Conservation (phyloP, 2,888 invertebrate species). For the Cataglyphis rosenhaueri region DNA sequence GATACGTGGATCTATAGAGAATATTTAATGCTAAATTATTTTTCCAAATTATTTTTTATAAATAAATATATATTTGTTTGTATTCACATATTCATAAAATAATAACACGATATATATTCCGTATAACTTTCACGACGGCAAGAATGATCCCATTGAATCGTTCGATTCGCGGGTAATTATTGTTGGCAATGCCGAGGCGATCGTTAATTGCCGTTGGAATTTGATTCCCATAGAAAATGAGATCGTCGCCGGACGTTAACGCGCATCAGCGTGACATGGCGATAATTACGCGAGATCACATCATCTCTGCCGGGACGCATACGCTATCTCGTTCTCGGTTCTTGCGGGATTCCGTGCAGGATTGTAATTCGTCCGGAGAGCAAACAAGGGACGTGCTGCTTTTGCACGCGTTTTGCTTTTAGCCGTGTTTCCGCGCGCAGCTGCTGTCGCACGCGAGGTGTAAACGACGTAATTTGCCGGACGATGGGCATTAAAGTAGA, state of each 20-base stretch:
- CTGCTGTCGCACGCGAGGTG: constrained; percentile 36
- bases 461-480: constrained; percentile 53
- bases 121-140: neutral
- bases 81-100: neutral
- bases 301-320: constrained; percentile 46
- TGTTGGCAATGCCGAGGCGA: constrained; percentile 37
- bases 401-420: constrained; percentile 40
- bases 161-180: constrained; percentile 51
- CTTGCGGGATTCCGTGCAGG: constrained; percentile 25
- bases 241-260: constrained; percentile 61
- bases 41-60: neutral
- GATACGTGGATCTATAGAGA: neutral
- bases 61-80: neutral
- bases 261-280: constrained; percentile 37
- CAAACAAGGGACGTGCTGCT: constrained; percentile 43
- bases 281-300: constrained; percentile 66
- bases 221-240: constrained; percentile 68
- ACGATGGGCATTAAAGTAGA: constrained; percentile 30
- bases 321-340: constrained; percentile 42
- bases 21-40: neutral
- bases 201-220: constrained; percentile 65
- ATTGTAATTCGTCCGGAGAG: constrained; percentile 32
- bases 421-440: constrained; percentile 7
- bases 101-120: neutral
- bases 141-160: constrained; percentile 33